A percentile compares a stretch with the other conserved stretches of the same genome.
phyloP scores from a whole-genome alignment of 37 sponge, comb jelly and placozoan genomes.

The Trichoplax adhaerens region DNA sequence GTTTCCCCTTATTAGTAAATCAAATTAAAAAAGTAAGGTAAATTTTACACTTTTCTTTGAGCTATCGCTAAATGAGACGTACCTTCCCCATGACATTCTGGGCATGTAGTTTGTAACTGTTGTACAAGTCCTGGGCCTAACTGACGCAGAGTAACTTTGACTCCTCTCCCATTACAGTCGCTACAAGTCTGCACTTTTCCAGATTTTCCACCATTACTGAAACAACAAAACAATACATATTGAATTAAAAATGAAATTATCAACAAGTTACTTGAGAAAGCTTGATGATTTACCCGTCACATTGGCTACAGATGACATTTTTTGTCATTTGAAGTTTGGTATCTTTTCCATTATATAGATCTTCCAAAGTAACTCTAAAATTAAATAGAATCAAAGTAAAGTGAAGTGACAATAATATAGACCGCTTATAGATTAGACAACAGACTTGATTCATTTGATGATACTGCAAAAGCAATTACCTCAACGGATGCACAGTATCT shows the following conservation, averaged over 20 bases:
- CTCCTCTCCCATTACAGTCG: conserved; percentile 52
- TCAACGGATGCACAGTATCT: conserved; percentile 56
- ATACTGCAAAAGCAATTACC: conserved; percentile 19
- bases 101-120: conserved; percentile 60
- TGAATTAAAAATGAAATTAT: not conserved
- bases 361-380: conserved; percentile 64
- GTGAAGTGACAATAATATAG: not conserved
- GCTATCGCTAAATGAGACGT: not conserved
- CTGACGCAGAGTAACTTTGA: conserved; percentile 47
- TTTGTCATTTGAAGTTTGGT: conserved; percentile 67
- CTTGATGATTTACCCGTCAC: conserved; percentile 45
- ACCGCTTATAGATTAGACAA: not conserved
- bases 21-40: not conserved
- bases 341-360: conserved; percentile 83
- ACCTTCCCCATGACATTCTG: conserved; percentile 57
- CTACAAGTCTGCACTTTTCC: conserved; percentile 57
- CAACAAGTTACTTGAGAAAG: not conserved
- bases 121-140: conserved; percentile 80
- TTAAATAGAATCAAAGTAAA: not conserved
- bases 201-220: conserved; percentile 67
- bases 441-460: conserved; percentile 6
- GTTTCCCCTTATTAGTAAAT: conserved; percentile 12
- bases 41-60: not conserved
- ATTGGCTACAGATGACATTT: conserved; percentile 59
- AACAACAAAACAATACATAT: not conserved